Conservation (phyloP, 1,140 invertebrate genomes). For the Probaryconus sp. region DNA sequence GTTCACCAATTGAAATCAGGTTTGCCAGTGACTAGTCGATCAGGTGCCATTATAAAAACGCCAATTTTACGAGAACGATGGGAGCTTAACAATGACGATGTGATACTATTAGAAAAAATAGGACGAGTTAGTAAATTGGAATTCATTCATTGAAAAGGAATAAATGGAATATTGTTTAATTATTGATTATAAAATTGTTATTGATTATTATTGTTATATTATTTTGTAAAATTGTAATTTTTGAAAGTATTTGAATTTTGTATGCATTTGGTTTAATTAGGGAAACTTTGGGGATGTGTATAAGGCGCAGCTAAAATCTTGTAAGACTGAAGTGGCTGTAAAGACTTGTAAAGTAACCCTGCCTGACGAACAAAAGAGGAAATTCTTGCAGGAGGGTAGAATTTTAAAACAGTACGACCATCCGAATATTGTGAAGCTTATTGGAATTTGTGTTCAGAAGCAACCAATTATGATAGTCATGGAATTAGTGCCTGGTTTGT, state of each 20-base stretch:
- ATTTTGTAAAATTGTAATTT: slow-evolving; percentile 28
- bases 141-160: slow-evolving; percentile 5
- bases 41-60: slow-evolving; percentile 91
- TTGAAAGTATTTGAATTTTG: slow-evolving; percentile 6
- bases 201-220: slow-evolving; percentile 2
- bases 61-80: slow-evolving; percentile 95
- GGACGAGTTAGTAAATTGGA: slow-evolving; percentile 85
- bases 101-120: slow-evolving; percentile 94
- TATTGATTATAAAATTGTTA: background rate
- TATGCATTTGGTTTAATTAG: slow-evolving; percentile 75
- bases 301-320: slow-evolving; percentile 90
- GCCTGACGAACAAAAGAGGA: slow-evolving; percentile 96
- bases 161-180: too few relatives aligned
- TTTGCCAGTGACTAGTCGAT: slow-evolving; percentile 92
- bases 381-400: slow-evolving; percentile 96
- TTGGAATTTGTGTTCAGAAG: slow-evolving; percentile 98
- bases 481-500: slow-evolving; percentile 95
- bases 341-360: slow-evolving; percentile 96
- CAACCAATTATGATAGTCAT: slow-evolving; percentile 99
- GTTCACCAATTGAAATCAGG: slow-evolving; percentile 90
- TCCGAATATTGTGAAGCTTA: slow-evolving; percentile 97
- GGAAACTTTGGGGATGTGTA: slow-evolving; percentile 99
- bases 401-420: slow-evolving; percentile 98
- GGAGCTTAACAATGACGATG: slow-evolving; percentile 98
- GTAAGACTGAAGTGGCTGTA: slow-evolving; percentile 92